Base-by-base conservation (phyloP, 2,888 invertebrate genomes). In the Perizoma flavofasciatum region DNA sequence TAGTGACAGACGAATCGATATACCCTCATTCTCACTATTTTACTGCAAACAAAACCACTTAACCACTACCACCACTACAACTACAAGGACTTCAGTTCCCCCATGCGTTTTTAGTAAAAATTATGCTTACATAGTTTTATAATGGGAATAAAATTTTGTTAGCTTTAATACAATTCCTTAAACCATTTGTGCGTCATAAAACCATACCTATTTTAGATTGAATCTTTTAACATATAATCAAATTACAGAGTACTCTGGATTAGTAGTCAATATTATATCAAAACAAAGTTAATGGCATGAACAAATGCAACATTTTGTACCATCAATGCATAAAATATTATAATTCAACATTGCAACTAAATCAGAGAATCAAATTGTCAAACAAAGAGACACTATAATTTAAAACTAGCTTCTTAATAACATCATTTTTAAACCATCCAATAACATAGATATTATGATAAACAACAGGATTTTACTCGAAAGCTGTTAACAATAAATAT, bases 401-500 rank as follows among this genome's bases (percentile, higher is more conserved):
- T 82, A 83, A 79, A 79, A 82, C 81, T 80, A 79, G 61, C 79
- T 82, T 83, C 68, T 22, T 22, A 41, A n/a, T 22, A 41, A n/a
- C 69, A 76, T 81, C 6, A 40, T 35, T 39, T 49, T 44, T 45
- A 7, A 45, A 7, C 9, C 4, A 45, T 45, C 10, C 7, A 32
- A 22, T 7, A 45, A 7, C 32, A 32, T 45, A 45, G 32, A 7
- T 43, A 43, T 32, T 45, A 45, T 4, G 6, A 45, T 45, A 22
- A 32, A 22, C 6, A 45, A 32, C 45, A 45, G 32, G 45, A 32
- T 45, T 7, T 6, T 32, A 45, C 11, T 45, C 32, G 8, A 45
- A 45, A 6, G 11, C 22, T 7, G 2, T 45, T 32, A 32, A 7
- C 22, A 32, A 32, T 45, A 45, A 45, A 7, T 45, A 3, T 22